Evolutionary conservation across 2,113 vertebrate species (phyloP).

Genomic region (Thalassoma bifasciatum): DNA sequence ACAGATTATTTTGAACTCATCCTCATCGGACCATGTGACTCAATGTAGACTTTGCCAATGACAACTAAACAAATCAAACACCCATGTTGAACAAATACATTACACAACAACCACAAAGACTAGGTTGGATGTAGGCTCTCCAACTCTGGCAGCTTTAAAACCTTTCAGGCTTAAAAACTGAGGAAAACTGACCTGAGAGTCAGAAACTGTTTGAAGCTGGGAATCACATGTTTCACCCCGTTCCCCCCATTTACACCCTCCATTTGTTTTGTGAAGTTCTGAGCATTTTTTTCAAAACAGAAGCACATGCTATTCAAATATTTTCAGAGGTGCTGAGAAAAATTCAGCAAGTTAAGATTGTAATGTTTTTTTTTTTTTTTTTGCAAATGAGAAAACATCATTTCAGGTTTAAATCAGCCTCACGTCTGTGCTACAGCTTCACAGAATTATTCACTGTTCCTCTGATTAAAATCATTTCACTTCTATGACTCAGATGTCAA

Average conservation of each 20-base stretch:
- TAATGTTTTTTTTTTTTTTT: too few relatives aligned
- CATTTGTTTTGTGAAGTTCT: neutral
- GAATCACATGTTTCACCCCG: constrained; percentile 21
- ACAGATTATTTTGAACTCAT: too few relatives aligned
- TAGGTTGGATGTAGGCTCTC: neutral
- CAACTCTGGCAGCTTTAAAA: neutral
- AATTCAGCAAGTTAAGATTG: too few relatives aligned
- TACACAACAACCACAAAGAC: neutral
- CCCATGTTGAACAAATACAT: neutral
- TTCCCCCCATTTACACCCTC: neutral
- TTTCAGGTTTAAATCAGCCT: neutral
- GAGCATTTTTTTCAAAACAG: neutral
- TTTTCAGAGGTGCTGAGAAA: too few relatives aligned
- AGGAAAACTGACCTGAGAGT: constrained; percentile 24
- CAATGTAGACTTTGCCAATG: neutral
- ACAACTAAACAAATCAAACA: neutral
- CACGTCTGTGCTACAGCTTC: neutral
- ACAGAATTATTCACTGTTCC: neutral
- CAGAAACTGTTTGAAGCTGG: neutral
- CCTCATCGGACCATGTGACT: neutral
- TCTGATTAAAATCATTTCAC: neutral
- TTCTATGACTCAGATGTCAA: neutral
- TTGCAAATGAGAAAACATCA: too few relatives aligned
- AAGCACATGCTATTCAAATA: neutral
- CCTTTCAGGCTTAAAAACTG: constrained; percentile 10